phyloP scores from a whole-genome alignment of 2,113 vertebrate genomes.

The Engraulis encrasicolus region DNA sequence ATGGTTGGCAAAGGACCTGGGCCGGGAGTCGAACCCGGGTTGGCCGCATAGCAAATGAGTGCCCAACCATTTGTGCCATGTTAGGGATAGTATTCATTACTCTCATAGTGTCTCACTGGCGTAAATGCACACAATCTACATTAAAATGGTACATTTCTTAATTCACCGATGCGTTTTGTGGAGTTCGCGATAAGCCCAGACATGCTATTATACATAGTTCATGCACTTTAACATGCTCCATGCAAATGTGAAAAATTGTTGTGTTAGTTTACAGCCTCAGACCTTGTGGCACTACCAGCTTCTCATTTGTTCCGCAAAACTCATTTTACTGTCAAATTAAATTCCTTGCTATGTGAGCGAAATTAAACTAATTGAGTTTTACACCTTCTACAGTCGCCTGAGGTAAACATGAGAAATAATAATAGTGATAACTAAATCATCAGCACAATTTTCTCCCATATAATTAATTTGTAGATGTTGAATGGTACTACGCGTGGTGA shows the following conservation, averaged over 20 bases:
- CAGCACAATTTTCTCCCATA: not conserved
- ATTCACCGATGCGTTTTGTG: not conserved
- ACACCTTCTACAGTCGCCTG: not conserved
- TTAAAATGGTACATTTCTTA: not conserved
- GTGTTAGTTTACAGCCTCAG: not conserved
- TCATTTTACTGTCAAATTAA: not conserved
- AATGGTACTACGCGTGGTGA: not conserved
- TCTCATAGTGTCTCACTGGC: not conserved
- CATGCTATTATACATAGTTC: not conserved
- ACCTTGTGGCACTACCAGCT: slow-evolving; percentile 9
- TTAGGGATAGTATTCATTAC: too few species aligned
- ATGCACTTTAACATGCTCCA: not conserved
- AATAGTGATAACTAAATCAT: not conserved
- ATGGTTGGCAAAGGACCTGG: too few species aligned
- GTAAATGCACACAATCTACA: not conserved
- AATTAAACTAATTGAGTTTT: not conserved
- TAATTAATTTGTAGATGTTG: not conserved
- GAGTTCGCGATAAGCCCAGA: not conserved
- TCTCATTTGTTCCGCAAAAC: not conserved
- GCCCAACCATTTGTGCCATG: too few species aligned
- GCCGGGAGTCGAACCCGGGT: too few species aligned
- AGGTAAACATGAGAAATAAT: not conserved
- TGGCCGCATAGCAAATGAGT: too few species aligned
- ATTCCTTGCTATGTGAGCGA: not conserved
- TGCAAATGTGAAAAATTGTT: not conserved